Evolutionary conservation across 2,113 vertebrate species (phyloP).

Genomic region (Labeo rohita): DNA sequence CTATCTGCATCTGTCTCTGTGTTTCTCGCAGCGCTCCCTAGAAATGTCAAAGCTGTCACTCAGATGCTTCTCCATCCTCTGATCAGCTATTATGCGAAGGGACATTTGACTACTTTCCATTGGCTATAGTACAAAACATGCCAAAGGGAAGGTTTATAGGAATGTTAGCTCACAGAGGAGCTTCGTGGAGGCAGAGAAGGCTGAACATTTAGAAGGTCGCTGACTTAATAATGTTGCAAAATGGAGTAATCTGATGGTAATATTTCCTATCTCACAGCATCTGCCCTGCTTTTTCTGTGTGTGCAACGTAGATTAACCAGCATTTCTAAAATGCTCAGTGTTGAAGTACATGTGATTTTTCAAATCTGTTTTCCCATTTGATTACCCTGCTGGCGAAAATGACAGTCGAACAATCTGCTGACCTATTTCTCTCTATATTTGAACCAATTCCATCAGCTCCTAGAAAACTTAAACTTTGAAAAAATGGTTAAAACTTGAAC

Average conservation of each 20-base stretch:
- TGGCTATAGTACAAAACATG: constrained; percentile 20
- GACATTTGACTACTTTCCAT: constrained; percentile 44
- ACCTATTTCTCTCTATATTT: constrained; percentile 27
- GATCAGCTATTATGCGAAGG: constrained; percentile 43
- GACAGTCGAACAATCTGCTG: constrained; percentile 2
- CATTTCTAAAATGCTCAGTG: neutral
- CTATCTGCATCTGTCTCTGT: constrained; percentile 19
- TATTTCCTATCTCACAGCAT: neutral
- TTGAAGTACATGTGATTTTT: neutral
- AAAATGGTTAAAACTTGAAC: constrained; percentile 1
- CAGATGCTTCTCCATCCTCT: constrained; percentile 25
- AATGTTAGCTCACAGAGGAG: constrained; percentile 21
- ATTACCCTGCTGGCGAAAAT: constrained; percentile 14
- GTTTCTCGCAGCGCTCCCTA: constrained; percentile 1
- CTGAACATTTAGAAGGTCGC: neutral
- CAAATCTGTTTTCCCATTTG: neutral
- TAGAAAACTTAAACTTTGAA: neutral
- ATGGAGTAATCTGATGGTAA: neutral
- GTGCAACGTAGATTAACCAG: neutral
- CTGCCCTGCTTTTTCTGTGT: neutral
- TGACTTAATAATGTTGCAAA: neutral
- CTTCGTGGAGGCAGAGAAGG: neutral
- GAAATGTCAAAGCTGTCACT: constrained; percentile 53
- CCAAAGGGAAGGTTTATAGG: constrained; percentile 30
- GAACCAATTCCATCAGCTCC: constrained; percentile 33